These are phyloP conservation scores for Diplodus puntazzo DNA, from an alignment of 2,797 vertebrate genomes.

Conservation along the genomic window DNA sequence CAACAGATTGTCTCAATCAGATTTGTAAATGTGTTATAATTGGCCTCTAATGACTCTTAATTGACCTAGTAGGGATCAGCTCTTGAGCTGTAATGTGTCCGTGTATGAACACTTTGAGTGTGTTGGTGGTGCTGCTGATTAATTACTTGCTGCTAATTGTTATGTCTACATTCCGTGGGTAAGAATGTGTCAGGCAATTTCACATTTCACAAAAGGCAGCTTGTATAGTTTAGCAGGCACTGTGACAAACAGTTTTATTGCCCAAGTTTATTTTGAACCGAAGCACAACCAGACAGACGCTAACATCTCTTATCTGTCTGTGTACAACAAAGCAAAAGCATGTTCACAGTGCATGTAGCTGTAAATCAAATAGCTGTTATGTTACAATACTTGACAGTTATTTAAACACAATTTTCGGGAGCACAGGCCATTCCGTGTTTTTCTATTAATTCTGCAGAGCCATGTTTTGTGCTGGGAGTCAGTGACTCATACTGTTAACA, in stretches of 20 bases:
- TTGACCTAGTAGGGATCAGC: constrained; percentile 57
- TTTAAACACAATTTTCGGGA: constrained; percentile 33
- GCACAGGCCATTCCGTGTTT: constrained; percentile 20
- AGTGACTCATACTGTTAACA: constrained; percentile 65
- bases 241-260: constrained; percentile 20
- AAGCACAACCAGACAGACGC: background rate
- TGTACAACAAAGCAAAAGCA: background rate
- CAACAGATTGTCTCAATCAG: constrained; percentile 49
- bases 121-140: constrained; percentile 47
- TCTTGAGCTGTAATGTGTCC: constrained; percentile 53
- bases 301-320: constrained; percentile 16
- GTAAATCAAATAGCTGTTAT: constrained; percentile 9
- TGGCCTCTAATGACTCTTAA: constrained; percentile 63
- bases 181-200: constrained; percentile 45
- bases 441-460: constrained; percentile 24
- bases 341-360: constrained; percentile 6
- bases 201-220: constrained; percentile 21
- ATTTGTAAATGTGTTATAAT: constrained; percentile 58
- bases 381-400: constrained; percentile 18
- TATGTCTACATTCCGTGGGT: constrained; percentile 31
- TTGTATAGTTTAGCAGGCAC: background rate
- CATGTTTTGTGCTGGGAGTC: constrained; percentile 42
- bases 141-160: constrained; percentile 60
- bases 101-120: constrained; percentile 38
- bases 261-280: background rate